Conservation (phyloP, 1,140 invertebrate species). For the Orchestia grillus region DNA sequence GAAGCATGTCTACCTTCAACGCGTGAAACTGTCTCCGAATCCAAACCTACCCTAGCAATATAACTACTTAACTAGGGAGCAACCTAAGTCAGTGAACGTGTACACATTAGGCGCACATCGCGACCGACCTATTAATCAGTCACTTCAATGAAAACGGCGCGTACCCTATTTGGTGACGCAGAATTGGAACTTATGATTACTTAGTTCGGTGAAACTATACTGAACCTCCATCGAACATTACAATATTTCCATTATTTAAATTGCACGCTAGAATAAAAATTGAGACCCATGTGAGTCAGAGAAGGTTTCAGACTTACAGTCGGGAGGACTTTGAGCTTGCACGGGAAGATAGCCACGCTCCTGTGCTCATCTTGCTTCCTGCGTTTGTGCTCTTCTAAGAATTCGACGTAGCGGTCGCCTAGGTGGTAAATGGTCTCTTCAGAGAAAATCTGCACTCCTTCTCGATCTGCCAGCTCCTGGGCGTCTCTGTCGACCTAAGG, state of each 20-base stretch:
- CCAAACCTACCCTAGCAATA: no score
- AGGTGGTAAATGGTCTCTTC: constrained; percentile 99
- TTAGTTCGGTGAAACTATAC: no score
- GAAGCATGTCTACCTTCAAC: no score
- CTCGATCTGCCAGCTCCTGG: constrained; percentile 92
- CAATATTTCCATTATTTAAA: no score
- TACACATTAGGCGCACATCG: no score
- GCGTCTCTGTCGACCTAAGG: constrained; percentile 89
- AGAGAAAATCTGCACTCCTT: constrained; percentile 91
- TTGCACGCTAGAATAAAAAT: neutral
- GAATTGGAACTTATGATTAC: no score
- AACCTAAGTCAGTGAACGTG: no score
- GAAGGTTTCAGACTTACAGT: constrained; percentile 76
- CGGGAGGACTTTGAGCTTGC: constrained; percentile 88
- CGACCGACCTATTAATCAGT: neutral
- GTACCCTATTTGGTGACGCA: no score
- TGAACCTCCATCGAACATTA: no score
- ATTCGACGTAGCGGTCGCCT: constrained; percentile 97
- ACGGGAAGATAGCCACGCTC: constrained; percentile 97
- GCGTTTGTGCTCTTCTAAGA: constrained; percentile 92
- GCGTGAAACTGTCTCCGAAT: no score
- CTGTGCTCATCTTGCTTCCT: constrained; percentile 96
- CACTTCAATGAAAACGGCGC: no score
- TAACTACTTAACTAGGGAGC: no score
- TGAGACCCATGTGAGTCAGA: neutral